Evolutionary conservation across 2,888 invertebrate species (phyloP), one percentile per base, ranked within the genome.

Genomic region (Gerris lacustris): DNA sequence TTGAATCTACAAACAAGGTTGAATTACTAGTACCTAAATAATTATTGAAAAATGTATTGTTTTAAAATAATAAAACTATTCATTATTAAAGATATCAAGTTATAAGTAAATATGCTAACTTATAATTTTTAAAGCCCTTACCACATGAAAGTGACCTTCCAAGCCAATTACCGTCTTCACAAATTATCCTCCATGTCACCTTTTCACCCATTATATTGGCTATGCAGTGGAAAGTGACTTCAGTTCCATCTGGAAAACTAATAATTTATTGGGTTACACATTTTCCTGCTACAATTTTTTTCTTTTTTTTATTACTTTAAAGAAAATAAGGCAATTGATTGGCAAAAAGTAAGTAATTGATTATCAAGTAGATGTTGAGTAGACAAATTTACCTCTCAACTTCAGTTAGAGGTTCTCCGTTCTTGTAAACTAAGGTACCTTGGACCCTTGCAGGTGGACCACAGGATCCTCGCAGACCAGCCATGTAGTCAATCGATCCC

Each of bases 111-210:
- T 31, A 31, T 31, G 31, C 4, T 31, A 31, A 31, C 31, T 31
- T 31, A 31, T 31, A 4, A 31, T 31, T 31, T 1, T 31, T 31
- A n/a, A 64, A 64, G 17, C 2, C 78, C 84, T 82, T 80, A 91
- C 91, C 92, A 79, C 92, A 92, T 76, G 86, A 88, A 72, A 89
- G 86, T 69, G 91, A 88, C 77, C 89, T 85, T 43, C 92, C 92
- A 73, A 91, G 87, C 93, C 93, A 93, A 75, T 85, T 86, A 0
- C 92, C 92, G 76, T 92, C 89, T 78, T 92, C 91, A 77, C 92
- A 93, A 71, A 89, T 86, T 44, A 92, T 88, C 76, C 89, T 89
- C 93, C 93, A 93, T 0, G 91, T 90, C 44, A 88, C 89, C 77
- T 88, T 88, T 80, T 91, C 91, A 0, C 90, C 90, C 82, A 90